Base-by-base conservation (phyloP, 2,888 invertebrate genomes). In the Drosophila longiperda region DNA sequence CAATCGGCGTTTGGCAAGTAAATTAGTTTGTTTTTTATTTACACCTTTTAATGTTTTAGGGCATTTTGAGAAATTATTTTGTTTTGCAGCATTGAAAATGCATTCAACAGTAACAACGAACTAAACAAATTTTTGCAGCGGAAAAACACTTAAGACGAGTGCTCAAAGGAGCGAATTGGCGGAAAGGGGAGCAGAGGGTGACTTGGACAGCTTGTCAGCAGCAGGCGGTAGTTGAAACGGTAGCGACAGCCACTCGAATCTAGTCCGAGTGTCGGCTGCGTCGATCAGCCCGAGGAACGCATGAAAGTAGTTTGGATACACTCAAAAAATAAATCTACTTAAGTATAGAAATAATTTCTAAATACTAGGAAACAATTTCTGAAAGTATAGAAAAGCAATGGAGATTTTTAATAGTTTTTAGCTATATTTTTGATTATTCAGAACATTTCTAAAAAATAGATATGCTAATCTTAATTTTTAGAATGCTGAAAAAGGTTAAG, bases 61-160 rank as follows among this genome's bases (percentile, higher is more conserved):
- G 61, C 26, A 38, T 55, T 61, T 68, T 29, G 11, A 54, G 33
- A 23, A 0, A 29, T 54, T 70, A 70, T 54, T 54, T 53, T 48
- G 59, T 52, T 48, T 62, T 52, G 62, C 71, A 79, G 65, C 75
- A 75, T 75, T 80, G 77, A 78, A 81, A 76, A 72, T 42, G 80
- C 80, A 63, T 63, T 64, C 63, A 79, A 79, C 80, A 34, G 52
- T 68, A 75, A 45, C 45, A 20, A 75, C 68, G 48, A 68, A 68
- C 52, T 38, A n/a, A 54, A 53, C 12, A 23, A 49, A 63, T 61
- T 68, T 54, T 75, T 65, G 68, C 23, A 23, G 45, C 20, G 45
- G 20, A 15, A 45, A 45, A 45, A 45, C 45, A 20, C 7, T 45
- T 23, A 45, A 45, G 45, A 45, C 45, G 45, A 15, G 45, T 45